These are phyloP conservation scores for Eupeodes luniger DNA, from an alignment of 2,888 invertebrate species.

Conservation along the genomic window DNA sequence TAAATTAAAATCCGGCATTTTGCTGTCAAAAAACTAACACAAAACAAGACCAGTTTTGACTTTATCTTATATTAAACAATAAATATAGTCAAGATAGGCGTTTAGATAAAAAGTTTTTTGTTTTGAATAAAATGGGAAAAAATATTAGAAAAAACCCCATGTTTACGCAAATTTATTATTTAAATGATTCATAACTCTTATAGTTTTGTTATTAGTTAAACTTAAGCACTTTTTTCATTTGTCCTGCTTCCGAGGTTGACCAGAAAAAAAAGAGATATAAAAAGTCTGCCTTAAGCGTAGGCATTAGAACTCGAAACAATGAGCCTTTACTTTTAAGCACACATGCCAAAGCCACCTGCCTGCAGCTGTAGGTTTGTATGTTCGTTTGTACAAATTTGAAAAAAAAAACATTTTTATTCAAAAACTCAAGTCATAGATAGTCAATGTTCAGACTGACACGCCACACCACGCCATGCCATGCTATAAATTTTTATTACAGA, in stretches of 20 bases:
- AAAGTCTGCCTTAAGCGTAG: slow-evolving; percentile 33
- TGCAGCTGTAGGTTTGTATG: not conserved
- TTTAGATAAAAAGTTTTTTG: not conserved
- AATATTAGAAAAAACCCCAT: slow-evolving; percentile 26
- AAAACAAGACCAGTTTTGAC: slow-evolving; percentile 13
- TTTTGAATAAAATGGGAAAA: not conserved
- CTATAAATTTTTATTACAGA: slow-evolving; percentile 47
- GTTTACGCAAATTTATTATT: slow-evolving; percentile 27
- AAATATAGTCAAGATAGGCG: slow-evolving; percentile 30
- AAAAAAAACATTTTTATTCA: slow-evolving; percentile 29
- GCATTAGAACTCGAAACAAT: slow-evolving; percentile 28
- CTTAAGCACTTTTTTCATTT: slow-evolving; percentile 33
- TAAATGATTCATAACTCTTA: slow-evolving; percentile 34
- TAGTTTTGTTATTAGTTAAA: slow-evolving; percentile 28
- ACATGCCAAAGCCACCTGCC: slow-evolving; percentile 52
- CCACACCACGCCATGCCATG: not conserved
- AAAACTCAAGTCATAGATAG: slow-evolving; percentile 37
- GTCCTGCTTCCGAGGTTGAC: slow-evolving; percentile 57
- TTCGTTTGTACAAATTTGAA: slow-evolving; percentile 1
- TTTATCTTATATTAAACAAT: slow-evolving; percentile 20
- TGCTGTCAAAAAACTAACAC: slow-evolving; percentile 37
- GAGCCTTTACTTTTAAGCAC: slow-evolving; percentile 14
- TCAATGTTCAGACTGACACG: slow-evolving; percentile 43
- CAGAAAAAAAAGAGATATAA: slow-evolving; percentile 27
- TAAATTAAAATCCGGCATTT: slow-evolving; percentile 58